Evolutionary conservation across 2,888 invertebrate genomes (phyloP).

Genomic region (Heteromurus nitidus): DNA sequence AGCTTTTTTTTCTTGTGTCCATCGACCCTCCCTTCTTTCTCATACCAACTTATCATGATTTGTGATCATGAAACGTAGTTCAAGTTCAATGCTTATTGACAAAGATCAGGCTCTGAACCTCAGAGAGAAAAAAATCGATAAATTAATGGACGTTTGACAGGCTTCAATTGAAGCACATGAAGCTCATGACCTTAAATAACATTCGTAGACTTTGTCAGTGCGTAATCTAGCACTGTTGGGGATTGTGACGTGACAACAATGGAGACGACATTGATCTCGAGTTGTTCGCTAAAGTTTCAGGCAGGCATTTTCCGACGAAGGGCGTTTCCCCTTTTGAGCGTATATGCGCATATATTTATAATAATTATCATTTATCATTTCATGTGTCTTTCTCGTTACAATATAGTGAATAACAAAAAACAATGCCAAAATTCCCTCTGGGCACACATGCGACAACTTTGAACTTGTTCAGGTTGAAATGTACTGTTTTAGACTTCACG

Average conservation of each 20-base stretch:
- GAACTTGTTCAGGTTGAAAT: no score
- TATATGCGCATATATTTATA: not conserved
- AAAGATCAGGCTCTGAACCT: not conserved
- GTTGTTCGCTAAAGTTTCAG: not conserved
- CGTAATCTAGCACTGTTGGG: not conserved
- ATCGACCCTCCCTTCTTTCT: not conserved
- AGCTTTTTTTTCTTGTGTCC: conserved; percentile 14
- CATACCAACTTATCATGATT: not conserved
- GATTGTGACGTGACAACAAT: not conserved
- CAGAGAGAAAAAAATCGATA: not conserved
- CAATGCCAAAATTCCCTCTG: no score
- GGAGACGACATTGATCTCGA: not conserved
- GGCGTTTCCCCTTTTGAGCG: not conserved
- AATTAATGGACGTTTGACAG: conserved; percentile 8
- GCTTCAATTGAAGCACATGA: not conserved
- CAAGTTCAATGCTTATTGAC: not conserved
- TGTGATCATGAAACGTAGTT: not conserved
- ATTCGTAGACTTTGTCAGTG: not conserved
- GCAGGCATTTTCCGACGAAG: no score
- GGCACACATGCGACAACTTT: no score
- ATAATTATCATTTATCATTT: not conserved
- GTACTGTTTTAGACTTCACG: no score
- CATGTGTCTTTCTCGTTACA: no score
- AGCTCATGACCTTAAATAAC: conserved; percentile 41
- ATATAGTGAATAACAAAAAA: no score